phyloP scores from a whole-genome alignment of 2,888 invertebrate genomes.

The Plebejus melissa region DNA sequence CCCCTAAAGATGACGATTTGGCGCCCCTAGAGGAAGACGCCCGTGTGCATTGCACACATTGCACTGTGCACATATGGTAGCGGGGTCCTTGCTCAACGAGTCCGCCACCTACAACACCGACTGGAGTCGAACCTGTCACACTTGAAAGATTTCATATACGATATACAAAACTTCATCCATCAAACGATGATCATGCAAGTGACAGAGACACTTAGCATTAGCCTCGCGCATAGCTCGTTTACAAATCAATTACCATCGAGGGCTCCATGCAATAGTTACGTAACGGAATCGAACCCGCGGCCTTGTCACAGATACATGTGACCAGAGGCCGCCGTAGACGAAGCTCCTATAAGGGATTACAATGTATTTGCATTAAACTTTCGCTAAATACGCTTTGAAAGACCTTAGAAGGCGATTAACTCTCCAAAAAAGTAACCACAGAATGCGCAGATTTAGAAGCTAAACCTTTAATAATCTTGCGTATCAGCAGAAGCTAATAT shows the following conservation, averaged over 20 bases:
- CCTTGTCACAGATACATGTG: constrained; percentile 27
- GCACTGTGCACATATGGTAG: too few species aligned
- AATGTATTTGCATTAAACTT: neutral
- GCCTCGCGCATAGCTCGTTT: neutral
- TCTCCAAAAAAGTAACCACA: neutral
- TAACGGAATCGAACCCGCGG: constrained; percentile 29
- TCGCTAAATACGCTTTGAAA: neutral
- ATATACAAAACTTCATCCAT: neutral
- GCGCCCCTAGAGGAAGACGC: too few species aligned
- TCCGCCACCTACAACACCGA: too few species aligned
- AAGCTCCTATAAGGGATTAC: neutral
- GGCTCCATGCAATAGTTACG: constrained; percentile 18
- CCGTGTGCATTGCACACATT: too few species aligned
- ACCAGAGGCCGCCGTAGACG: neutral
- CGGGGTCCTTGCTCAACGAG: too few species aligned
- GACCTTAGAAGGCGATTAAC: neutral
- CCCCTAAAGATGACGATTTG: too few species aligned
- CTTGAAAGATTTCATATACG: too few species aligned
- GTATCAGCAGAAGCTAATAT: too few species aligned
- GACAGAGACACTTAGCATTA: constrained; percentile 14
- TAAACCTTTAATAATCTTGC: too few species aligned
- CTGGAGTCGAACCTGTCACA: too few species aligned
- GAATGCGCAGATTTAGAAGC: too few species aligned
- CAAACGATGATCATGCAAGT: neutral
- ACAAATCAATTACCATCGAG: constrained; percentile 15